Conservation (phyloP, 2,888 invertebrate genomes). For the Megamerina dolium region DNA sequence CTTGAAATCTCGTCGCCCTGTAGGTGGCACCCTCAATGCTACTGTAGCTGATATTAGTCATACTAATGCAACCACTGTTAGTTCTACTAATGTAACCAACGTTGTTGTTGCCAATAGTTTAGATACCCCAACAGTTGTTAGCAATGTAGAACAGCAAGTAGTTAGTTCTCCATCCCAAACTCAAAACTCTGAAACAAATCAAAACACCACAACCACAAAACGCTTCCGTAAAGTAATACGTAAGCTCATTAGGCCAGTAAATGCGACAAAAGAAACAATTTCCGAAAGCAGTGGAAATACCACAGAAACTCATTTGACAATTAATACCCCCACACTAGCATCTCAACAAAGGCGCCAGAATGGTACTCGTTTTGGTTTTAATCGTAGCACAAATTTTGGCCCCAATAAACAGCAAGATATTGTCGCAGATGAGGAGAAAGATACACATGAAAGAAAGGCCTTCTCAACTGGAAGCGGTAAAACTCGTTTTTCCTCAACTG, state of each 20-base stretch:
- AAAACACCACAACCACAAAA: conserved; percentile 28
- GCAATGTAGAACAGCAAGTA: conserved; percentile 18
- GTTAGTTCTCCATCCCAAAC: conserved; percentile 17
- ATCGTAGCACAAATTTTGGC: conserved; percentile 18
- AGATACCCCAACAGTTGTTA: conserved; percentile 20
- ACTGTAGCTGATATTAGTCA: conserved; percentile 25
- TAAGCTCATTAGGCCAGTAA: conserved; percentile 34
- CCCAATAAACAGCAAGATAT: neutral
- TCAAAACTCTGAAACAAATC: conserved; percentile 15
- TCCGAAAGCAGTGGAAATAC: neutral
- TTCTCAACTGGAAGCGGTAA: neutral
- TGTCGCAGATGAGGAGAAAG: conserved; percentile 2
- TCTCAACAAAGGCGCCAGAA: conserved; percentile 2
- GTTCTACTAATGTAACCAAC: conserved; percentile 32
- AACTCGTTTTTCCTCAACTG: conserved; percentile 11
- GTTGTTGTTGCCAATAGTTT: conserved; percentile 22
- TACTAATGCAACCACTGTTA: conserved; percentile 23
- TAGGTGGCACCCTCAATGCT: conserved; percentile 15
- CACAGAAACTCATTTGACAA: neutral
- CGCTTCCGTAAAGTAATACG: conserved; percentile 39
- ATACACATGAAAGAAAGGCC: neutral
- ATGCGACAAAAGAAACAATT: conserved; percentile 7
- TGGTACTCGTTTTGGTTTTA: conserved; percentile 17
- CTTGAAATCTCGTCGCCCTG: conserved; percentile 34
- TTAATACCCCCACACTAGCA: too few relatives aligned